Evolutionary conservation across 2,797 vertebrate species (phyloP).

Genomic region (Hyperoplus lanceolatus): DNA sequence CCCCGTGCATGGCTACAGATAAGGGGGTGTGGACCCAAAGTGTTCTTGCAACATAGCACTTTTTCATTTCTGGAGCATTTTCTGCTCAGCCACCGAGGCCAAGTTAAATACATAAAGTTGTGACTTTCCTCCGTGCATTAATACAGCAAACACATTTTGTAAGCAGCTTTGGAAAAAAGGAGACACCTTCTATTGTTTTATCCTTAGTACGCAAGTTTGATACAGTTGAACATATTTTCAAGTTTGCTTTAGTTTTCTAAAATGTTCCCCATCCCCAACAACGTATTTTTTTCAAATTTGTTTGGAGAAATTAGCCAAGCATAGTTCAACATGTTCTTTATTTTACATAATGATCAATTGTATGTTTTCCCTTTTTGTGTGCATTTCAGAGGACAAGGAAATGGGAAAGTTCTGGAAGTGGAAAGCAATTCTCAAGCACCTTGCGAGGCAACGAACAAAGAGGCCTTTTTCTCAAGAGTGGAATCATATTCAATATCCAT

Average conservation of each 20-base stretch:
- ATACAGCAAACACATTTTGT: not conserved
- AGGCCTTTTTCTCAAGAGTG: slow-evolving; percentile 93
- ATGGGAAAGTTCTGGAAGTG: slow-evolving; percentile 70
- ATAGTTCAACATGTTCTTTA: no score
- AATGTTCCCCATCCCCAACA: no score
- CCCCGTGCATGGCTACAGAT: slow-evolving; percentile 11
- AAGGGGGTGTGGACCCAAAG: slow-evolving; percentile 40
- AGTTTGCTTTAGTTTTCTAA: not conserved
- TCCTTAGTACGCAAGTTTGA: not conserved
- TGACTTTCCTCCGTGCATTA: no score
- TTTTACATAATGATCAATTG: not conserved
- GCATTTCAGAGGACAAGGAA: slow-evolving; percentile 82
- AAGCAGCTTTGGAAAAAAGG: not conserved
- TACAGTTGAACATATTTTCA: not conserved
- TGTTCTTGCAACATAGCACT: not conserved
- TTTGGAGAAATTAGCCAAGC: no score
- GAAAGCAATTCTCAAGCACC: slow-evolving; percentile 79
- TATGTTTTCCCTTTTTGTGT: slow-evolving; percentile 4
- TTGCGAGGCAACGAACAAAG: slow-evolving; percentile 91
- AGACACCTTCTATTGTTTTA: not conserved
- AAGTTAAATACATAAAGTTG: no score
- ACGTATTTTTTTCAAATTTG: not conserved
- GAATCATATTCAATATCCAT: slow-evolving; percentile 98
- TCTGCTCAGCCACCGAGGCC: not conserved
- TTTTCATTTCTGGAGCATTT: not conserved